Evolutionary conservation across 2,888 invertebrate species (phyloP).

Genomic region (Poecilus cupreus): DNA sequence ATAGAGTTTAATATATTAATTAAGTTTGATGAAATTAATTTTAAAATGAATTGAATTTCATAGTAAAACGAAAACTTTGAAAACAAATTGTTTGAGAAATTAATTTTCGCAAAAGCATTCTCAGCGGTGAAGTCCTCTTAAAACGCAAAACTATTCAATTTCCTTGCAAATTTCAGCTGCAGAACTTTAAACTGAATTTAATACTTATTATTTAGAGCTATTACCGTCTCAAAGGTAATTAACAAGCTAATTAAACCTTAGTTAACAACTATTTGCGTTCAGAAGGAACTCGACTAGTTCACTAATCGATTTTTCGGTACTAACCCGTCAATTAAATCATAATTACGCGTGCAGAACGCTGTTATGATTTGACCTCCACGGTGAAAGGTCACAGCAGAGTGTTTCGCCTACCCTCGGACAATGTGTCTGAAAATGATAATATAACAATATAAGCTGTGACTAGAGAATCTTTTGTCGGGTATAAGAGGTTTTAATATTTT

Average conservation of each 20-base stretch:
- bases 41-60: neutral
- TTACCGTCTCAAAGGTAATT: neutral
- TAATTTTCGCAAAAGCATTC: neutral
- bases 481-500: conserved; percentile 4
- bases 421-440: neutral
- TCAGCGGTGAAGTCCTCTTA: neutral
- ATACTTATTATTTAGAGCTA: conserved; percentile 18
- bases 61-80: conserved; percentile 7
- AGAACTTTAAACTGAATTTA: conserved; percentile 17
- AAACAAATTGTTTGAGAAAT: neutral
- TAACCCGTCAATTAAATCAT: conserved; percentile 2
- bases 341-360: neutral
- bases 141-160: conserved; percentile 20
- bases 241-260: conserved; percentile 8
- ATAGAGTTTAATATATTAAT: too few relatives aligned
- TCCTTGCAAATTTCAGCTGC: conserved; percentile 8
- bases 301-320: neutral
- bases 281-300: neutral
- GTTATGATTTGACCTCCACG: neutral
- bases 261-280: neutral
- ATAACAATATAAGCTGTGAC: neutral
- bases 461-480: neutral
- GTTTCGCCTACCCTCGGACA: neutral
- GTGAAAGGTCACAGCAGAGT: neutral
- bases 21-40: neutral